Evolutionary conservation across 1,140 invertebrate genomes (phyloP), one percentile per base, ranked within the genome.

Genomic region (Brachionus plicatilis): DNA sequence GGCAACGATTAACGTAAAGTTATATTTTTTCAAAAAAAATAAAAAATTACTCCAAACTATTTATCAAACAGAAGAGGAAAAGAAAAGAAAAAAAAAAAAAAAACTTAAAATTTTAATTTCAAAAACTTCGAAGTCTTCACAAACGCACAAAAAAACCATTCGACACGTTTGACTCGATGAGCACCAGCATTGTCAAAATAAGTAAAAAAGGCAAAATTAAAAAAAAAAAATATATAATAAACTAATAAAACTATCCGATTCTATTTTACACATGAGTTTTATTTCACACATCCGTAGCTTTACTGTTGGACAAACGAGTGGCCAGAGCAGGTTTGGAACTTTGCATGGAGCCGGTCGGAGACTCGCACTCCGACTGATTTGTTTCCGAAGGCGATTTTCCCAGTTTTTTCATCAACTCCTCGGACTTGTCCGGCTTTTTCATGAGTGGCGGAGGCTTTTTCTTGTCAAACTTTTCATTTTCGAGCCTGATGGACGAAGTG

Each of bases 371-470:
- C 4, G 68, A 72, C 11, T 24, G 20, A 33, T 75, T 24, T 14
- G 24, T 50, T 29, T 50, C 41, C 4, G 37, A 20, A 4, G 53
- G 82, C 6, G 60, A 68, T 50, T 45, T 68, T 12, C 60, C 53
- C 5, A 60, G 53, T 9, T 60, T 60, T 60, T 60, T 60, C 8
- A 60, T 8, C 53, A 60, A 60, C 20, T 60, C 53, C 20, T 60
- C 53, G 53, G 53, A 60, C 17, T 20, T 60, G 53, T 60, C 89
- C 8, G 93, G 93, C 87, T 94, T 93, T 53, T 92, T 92, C 87
- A 94, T 91, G 29, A 94, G 91, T 83, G 92, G 92, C 1, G 93
- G 93, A 88, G 14, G 92, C 92, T 76, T 45, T 24, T 76, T 76
- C 29, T 76, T 53, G 14, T 76, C 45, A 17, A 27, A 76, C 50